A percentile compares a stretch with the other conserved stretches of the same genome.
These are phyloP conservation scores for Schizaphis graminum DNA, from an alignment of 2,888 invertebrate genomes.

Conservation along the genomic window DNA sequence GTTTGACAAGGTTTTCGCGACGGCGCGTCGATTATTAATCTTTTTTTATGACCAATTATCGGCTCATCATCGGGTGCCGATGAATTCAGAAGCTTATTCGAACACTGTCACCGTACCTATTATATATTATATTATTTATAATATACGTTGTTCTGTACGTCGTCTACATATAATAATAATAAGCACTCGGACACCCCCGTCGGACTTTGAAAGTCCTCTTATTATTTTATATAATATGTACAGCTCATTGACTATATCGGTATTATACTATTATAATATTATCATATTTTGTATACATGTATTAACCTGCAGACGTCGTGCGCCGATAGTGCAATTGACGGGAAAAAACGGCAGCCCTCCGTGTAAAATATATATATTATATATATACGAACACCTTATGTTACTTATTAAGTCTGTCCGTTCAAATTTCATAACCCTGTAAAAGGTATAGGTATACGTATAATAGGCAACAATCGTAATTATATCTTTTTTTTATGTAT, in stretches of 20 bases:
- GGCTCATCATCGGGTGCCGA: background rate
- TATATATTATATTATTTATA: no score
- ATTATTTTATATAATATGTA: background rate
- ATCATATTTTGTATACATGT: background rate
- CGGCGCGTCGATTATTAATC: background rate
- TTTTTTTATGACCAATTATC: background rate
- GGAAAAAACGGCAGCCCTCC: background rate
- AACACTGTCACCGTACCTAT: background rate
- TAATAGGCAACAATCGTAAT: background rate
- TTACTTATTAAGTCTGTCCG: background rate
- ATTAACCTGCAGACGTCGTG: background rate
- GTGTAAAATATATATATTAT: background rate
- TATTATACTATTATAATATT: background rate
- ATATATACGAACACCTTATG: background rate
- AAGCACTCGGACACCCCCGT: background rate
- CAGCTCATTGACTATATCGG: background rate
- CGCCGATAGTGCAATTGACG: background rate
- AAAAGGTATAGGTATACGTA: background rate
- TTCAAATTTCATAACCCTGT: background rate
- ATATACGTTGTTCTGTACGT: no score
- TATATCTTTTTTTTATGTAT: background rate
- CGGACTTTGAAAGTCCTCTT: background rate
- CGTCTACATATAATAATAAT: no score
- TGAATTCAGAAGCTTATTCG: background rate
- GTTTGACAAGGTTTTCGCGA: slow-evolving; percentile 29